Conservation (phyloP, 2,888 invertebrate species). For the Drosophila birchii region DNA sequence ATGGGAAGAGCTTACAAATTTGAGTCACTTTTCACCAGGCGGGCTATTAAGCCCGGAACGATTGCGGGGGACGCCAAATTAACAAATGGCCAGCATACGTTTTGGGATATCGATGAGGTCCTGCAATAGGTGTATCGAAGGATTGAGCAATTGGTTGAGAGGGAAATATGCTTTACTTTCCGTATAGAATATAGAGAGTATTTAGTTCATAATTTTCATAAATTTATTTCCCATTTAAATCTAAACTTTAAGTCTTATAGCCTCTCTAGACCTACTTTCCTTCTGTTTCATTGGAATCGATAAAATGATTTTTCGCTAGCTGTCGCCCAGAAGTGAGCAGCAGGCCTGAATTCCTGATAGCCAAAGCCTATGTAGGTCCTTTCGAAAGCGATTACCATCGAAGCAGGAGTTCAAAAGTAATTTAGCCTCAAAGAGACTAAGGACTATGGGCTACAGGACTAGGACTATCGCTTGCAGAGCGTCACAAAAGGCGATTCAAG, state of each 20-base stretch:
- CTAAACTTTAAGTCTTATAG: too few relatives aligned
- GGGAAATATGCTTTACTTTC: too few relatives aligned
- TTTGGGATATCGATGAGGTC: constrained; percentile 38
- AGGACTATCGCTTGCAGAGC: constrained; percentile 2
- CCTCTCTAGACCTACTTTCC: neutral
- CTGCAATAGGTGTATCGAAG: constrained; percentile 2
- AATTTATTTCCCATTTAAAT: neutral
- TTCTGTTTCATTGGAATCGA: neutral
- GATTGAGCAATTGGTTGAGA: neutral
- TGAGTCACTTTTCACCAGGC: constrained; percentile 48
- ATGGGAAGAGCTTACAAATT: constrained; percentile 45
- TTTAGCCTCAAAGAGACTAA: constrained; percentile 29
- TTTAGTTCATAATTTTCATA: neutral
- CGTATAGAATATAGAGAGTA: neutral
- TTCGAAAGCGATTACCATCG: constrained; percentile 23
- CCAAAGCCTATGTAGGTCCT: neutral
- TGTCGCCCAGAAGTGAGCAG: constrained; percentile 7
- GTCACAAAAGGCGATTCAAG: constrained; percentile 9
- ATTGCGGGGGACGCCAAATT: constrained; percentile 25
- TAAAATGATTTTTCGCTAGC: constrained; percentile 5
- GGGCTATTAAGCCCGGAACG: constrained; percentile 22
- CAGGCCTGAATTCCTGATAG: neutral
- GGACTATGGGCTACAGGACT: neutral
- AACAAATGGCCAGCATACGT: constrained; percentile 32
- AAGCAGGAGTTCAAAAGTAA: constrained; percentile 30